Conservation (phyloP, 2,113 vertebrate species). For the Pterocles orientalis region DNA sequence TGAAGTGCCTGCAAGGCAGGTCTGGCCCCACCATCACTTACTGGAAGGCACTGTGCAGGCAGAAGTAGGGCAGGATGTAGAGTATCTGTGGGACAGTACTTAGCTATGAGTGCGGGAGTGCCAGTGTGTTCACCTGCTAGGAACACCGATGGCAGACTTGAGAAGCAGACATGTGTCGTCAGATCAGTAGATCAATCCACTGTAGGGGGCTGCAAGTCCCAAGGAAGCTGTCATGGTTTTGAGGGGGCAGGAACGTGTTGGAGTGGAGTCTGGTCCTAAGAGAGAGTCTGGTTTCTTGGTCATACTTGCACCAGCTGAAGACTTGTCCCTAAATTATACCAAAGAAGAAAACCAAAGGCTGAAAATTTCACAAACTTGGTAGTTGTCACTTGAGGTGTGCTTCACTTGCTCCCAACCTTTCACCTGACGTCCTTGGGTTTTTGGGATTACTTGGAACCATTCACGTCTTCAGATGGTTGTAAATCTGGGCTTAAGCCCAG, state of each 20-base stretch:
- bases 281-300: background rate
- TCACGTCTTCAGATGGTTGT: background rate
- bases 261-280: background rate
- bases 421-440: background rate
- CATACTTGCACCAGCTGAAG: background rate
- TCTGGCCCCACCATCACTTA: accelerated
- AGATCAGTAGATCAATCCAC: background rate
- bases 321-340: background rate
- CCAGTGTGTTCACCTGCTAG: background rate
- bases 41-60: background rate
- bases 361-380: background rate
- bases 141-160: background rate
- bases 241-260: background rate
- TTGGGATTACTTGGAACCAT: background rate
- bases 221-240: background rate
- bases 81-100: background rate
- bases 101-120: background rate
- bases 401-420: background rate
- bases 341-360: background rate
- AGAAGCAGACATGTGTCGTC: background rate
- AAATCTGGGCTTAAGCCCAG: background rate
- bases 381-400: background rate
- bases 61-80: background rate
- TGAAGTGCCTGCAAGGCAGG: background rate
- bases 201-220: background rate